Evolutionary conservation across 1,140 invertebrate genomes (phyloP).

Genomic region (Listronotus oregonensis): DNA sequence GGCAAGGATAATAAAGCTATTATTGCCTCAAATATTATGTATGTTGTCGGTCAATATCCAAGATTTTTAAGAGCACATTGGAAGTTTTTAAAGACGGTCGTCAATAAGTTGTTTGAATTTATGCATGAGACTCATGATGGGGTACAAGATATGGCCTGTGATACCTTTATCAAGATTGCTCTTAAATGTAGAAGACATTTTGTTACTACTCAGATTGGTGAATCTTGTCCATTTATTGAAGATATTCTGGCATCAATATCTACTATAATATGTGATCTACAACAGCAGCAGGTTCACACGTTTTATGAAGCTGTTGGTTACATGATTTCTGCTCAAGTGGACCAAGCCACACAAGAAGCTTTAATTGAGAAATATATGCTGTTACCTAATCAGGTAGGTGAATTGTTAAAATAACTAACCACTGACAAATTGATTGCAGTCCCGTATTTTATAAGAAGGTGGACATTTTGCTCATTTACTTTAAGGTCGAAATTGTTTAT

Average conservation of each 20-base stretch:
- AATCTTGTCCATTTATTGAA: constrained; percentile 97
- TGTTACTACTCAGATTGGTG: constrained; percentile 94
- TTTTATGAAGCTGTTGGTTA: constrained; percentile 99
- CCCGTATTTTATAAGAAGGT: too few species aligned
- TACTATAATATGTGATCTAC: constrained; percentile 97
- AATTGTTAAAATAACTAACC: too few species aligned
- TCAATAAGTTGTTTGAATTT: constrained; percentile 99
- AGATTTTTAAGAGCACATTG: constrained; percentile 98
- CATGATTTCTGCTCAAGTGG: constrained; percentile 96
- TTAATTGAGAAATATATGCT: constrained; percentile 98
- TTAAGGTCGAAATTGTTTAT: too few species aligned
- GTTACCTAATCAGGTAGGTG: constrained; percentile 87
- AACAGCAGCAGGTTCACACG: constrained; percentile 93
- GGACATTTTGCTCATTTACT: too few species aligned
- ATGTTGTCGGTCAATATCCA: constrained; percentile 99
- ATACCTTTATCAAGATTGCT: constrained; percentile 99
- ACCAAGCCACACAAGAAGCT: constrained; percentile 86
- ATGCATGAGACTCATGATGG: constrained; percentile 99
- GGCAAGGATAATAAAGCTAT: constrained; percentile 99
- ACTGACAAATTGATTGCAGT: too few species aligned
- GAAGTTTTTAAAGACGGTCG: constrained; percentile 99
- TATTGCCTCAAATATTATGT: constrained; percentile 99
- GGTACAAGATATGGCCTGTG: constrained; percentile 99
- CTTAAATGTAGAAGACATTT: constrained; percentile 98
- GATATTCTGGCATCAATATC: constrained; percentile 97